Percentiles rank a stretch among this genome's conserved stretches.
Conservation (phyloP, 2,113 vertebrate genomes). For the Cynoglossus semilaevis region DNA sequence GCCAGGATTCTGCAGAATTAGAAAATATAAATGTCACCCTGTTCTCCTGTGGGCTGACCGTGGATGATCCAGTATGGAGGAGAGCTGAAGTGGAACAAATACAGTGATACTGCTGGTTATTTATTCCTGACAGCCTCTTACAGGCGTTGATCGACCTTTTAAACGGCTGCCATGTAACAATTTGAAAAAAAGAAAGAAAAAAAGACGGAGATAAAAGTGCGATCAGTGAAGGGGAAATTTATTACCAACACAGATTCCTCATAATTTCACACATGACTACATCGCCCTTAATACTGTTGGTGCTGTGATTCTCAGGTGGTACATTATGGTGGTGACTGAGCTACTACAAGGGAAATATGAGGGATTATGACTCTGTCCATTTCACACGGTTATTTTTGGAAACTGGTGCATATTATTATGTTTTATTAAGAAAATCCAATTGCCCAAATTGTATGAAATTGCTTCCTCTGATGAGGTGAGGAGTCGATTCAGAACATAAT, state of each 20-base stretch:
- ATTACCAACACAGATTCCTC: constrained; percentile 13
- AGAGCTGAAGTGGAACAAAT: constrained; percentile 39
- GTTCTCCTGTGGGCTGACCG: constrained; percentile 29
- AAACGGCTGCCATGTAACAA: constrained; percentile 31
- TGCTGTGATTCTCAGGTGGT: constrained; percentile 20
- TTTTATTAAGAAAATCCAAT: constrained; percentile 47
- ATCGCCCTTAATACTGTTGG: constrained; percentile 29
- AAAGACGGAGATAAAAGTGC: neutral
- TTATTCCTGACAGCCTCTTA: constrained; percentile 30
- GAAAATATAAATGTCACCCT: constrained; percentile 54
- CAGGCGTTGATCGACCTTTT: constrained; percentile 21
- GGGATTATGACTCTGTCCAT: neutral
- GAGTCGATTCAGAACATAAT: constrained; percentile 44
- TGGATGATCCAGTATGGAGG: constrained; percentile 26
- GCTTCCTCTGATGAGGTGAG: constrained; percentile 29
- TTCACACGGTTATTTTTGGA: constrained; percentile 19
- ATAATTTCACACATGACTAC: constrained; percentile 46
- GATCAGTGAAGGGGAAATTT: constrained; percentile 35
- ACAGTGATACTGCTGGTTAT: constrained; percentile 41
- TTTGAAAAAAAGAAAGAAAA: neutral
- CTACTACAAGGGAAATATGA: constrained; percentile 3
- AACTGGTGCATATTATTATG: constrained; percentile 24
- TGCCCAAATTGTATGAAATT: constrained; percentile 15
- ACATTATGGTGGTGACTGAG: neutral
- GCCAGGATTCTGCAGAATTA: constrained; percentile 44